Conservation (phyloP, 2,113 vertebrate genomes). For the Onychostruthus taczanowskii region DNA sequence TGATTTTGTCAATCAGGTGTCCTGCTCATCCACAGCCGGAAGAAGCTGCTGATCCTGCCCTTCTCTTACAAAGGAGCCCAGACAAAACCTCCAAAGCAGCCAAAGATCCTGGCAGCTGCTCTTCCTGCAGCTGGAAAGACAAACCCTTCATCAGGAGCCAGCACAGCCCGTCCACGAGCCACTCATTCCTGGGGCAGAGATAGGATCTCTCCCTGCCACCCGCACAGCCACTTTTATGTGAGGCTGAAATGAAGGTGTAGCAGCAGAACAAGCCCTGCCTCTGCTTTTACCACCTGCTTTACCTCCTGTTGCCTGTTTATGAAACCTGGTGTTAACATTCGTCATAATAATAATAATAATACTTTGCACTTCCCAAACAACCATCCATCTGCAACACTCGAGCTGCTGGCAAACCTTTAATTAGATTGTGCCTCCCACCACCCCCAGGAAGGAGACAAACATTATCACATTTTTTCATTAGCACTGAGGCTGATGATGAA, state of each 20-base stretch:
- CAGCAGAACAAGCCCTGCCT: conserved; percentile 9
- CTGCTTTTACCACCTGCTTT: background rate
- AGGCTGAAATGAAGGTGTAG: background rate
- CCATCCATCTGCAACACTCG: background rate
- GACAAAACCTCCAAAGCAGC: background rate
- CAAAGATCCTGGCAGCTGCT: background rate
- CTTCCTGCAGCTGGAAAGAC: background rate
- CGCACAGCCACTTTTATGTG: accelerated
- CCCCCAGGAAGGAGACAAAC: background rate
- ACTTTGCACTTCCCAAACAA: conserved; percentile 6
- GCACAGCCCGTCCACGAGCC: background rate
- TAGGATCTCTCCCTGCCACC: background rate
- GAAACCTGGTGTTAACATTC: background rate
- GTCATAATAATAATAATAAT: background rate
- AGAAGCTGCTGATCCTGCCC: background rate
- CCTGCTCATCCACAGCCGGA: background rate
- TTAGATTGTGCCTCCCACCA: conserved; percentile 29
- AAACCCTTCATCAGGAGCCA: background rate
- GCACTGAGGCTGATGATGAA: background rate
- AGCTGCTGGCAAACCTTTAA: conserved; percentile 41
- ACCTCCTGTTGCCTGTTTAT: conserved; percentile 20
- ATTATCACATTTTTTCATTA: conserved; percentile 32
- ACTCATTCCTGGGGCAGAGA: background rate
- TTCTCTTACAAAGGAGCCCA: background rate
- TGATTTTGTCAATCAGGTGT: background rate